These are phyloP conservation scores for Butorides virescens DNA, from an alignment of 2,113 vertebrate genomes.

Conservation along the genomic window DNA sequence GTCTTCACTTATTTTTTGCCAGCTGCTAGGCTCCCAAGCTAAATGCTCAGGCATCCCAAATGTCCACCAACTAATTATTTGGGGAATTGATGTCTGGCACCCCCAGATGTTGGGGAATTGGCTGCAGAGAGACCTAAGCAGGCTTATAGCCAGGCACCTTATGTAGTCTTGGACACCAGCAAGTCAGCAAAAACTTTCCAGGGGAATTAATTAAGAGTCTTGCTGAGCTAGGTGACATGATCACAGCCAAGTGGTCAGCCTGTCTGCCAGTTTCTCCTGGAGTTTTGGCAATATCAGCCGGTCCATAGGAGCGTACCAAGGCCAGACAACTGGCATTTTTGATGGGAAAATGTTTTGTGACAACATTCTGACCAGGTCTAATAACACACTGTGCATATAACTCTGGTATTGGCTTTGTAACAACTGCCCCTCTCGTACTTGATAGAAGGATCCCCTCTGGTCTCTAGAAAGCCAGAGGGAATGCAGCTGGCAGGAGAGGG, in stretches of 20 bases:
- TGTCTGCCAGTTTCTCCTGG: not conserved
- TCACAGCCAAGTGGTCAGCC: not conserved
- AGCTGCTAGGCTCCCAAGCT: not conserved
- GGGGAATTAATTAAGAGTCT: not conserved
- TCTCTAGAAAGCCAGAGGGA: not conserved
- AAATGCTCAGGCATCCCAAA: not conserved
- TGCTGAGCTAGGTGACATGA: not conserved
- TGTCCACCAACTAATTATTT: not conserved
- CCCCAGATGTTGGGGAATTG: not conserved
- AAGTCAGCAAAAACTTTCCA: not conserved
- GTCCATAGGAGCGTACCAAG: not conserved
- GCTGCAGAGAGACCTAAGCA: not conserved
- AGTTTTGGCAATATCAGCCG: not conserved
- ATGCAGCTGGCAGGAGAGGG: not conserved
- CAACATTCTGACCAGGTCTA: not conserved
- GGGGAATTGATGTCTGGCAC: not conserved
- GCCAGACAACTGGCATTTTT: not conserved
- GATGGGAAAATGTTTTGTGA: not conserved
- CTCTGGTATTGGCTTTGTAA: not conserved
- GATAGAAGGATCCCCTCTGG: not conserved
- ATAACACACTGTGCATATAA: not conserved
- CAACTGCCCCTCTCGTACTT: not conserved
- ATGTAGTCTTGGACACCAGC: not conserved
- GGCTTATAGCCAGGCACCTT: not conserved
- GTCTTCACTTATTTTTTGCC: not conserved